Base-by-base conservation (phyloP, 2,113 vertebrate species). In the Haemorhous mexicanus region DNA sequence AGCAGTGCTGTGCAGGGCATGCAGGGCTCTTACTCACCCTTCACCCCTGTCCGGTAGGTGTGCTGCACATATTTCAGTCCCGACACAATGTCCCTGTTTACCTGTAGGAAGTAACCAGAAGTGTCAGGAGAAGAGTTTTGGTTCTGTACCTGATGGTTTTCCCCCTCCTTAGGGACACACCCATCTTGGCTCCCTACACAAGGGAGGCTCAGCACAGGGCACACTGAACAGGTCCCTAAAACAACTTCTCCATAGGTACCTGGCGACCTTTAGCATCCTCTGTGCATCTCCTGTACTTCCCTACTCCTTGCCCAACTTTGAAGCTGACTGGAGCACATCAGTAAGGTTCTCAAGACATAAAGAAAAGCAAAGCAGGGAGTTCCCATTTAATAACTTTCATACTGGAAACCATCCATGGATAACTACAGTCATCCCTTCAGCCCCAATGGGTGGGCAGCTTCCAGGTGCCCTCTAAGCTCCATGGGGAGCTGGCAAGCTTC, bases 31-130 rank as follows among this genome's bases (percentile, higher is more conserved):
- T 90, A 97, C 97, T 98, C 93, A 98, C 98, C 98, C 96, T 98
- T 98, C 93, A 98, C 94, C 6, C 98, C 98, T 39, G 97, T 97
- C 68, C 98, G 90, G 77, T 98, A 98, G 39, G 98, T 98, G 41
- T 98, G 97, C 89, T 98, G 98, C 85, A 98, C 98, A 0, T 98
- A 98, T 78, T 98, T 98, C 95, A 98, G 90, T 44, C 98, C 98
- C 0, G 98, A 98, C 66, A 98, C 98, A 79, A 98, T 98, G 50
- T 98, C 98, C 67, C 44, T 98, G 92, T 98, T 98, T 68, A 98
- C 98, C 98, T 98, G 95, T 35, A 95, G 90, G 35, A 84, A 86
- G 47, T 10, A 59, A 80, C 41, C 61, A 74, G 50, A 91, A 76
- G 39, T 30, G 16, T 85, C 55, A 91, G 28, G 8, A 56, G 70